These are phyloP conservation scores for Champsocephalus gunnari DNA, from an alignment of 2,797 vertebrate species.

Conservation along the genomic window DNA sequence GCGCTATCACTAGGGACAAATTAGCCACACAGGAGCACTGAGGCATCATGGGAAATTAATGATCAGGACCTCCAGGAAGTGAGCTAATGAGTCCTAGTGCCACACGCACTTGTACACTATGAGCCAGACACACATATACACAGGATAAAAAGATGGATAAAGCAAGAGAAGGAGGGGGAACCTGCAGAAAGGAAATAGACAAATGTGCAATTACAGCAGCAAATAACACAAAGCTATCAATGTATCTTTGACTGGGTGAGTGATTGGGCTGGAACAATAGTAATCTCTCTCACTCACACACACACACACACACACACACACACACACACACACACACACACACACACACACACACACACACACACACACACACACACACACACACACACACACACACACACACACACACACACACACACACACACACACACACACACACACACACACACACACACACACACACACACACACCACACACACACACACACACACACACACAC, in stretches of 20 bases:
- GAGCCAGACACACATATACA: conserved; percentile 49
- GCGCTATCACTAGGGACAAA: conserved; percentile 73
- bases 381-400: conserved; percentile 21
- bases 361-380: conserved; percentile 22
- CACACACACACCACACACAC: conserved; percentile 22
- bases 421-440: conserved; percentile 20
- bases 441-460: conserved; percentile 23
- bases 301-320: conserved; percentile 25
- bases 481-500: conserved; percentile 20
- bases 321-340: conserved; percentile 24
- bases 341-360: conserved; percentile 22
- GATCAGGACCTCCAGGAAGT: conserved; percentile 83
- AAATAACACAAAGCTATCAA: conserved; percentile 66
- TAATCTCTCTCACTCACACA: conserved; percentile 28
- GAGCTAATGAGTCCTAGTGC: conserved; percentile 80
- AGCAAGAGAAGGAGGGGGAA: conserved; percentile 16
- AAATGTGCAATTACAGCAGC: conserved; percentile 48
- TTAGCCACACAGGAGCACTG: conserved; percentile 80
- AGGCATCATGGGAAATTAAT: conserved; percentile 86
- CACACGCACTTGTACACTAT: conserved; percentile 45
- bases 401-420: conserved; percentile 34
- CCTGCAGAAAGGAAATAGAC: conserved; percentile 52
- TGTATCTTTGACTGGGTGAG: conserved; percentile 67
- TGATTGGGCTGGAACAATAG: conserved; percentile 54
- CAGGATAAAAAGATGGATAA: conserved; percentile 46